Conservation (phyloP, 1,140 invertebrate genomes). For the Brachionus rubens region DNA sequence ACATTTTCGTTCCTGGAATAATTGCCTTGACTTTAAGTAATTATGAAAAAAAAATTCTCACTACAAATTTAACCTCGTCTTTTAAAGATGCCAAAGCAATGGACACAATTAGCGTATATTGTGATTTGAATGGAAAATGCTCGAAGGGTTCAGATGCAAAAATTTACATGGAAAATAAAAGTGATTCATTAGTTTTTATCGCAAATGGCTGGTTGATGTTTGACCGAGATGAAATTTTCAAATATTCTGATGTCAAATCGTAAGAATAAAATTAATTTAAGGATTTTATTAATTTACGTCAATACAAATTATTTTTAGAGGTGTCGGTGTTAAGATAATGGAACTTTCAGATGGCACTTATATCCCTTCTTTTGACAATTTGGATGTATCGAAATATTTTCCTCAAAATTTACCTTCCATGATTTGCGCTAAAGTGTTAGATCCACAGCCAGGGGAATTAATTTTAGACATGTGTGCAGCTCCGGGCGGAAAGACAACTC, state of each 20-base stretch:
- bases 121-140: conserved; percentile 30
- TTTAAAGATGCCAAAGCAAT: not conserved
- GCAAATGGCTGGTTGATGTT: conserved; percentile 8
- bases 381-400: not conserved
- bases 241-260: not conserved
- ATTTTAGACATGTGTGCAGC: conserved; percentile 95
- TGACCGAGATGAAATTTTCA: conserved; percentile 8
- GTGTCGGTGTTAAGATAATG: conserved; percentile 2
- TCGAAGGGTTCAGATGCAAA: conserved; percentile 7
- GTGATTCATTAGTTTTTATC: not conserved
- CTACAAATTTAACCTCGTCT: not conserved
- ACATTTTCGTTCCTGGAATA: conserved; percentile 39
- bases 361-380: not conserved
- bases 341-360: not conserved
- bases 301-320: no score
- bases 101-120: conserved; percentile 12
- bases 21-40: conserved; percentile 28
- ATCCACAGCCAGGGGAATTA: conserved; percentile 86
- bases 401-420: conserved; percentile 46
- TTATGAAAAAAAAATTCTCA: not conserved
- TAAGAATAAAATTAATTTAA: no score
- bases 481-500: conserved; percentile 94
- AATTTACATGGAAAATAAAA: not conserved
- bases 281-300: no score
- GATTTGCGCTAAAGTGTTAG: conserved; percentile 26